Conservation (phyloP, 2,888 invertebrate genomes). For the Macropis europaea region DNA sequence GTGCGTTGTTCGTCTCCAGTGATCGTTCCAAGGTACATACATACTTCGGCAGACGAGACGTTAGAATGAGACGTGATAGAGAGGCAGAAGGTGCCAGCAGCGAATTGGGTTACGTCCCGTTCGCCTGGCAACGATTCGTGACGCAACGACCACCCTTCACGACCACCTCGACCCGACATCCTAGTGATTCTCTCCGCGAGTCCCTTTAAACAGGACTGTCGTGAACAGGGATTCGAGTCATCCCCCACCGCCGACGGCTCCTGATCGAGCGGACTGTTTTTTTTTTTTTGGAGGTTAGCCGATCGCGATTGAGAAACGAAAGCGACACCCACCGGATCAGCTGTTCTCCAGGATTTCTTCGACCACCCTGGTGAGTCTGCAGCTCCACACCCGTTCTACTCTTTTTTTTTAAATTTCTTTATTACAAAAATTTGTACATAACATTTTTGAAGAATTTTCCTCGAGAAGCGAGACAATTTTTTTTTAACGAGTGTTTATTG, state of each 20-base stretch:
- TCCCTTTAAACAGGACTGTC: conserved; percentile 31
- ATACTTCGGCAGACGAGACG: not conserved
- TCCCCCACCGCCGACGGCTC: conserved; percentile 10
- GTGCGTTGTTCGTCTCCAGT: conserved; percentile 4
- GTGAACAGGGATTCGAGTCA: conserved; percentile 7
- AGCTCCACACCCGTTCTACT: too few species aligned
- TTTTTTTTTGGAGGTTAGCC: conserved; percentile 52
- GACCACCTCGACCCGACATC: conserved; percentile 23
- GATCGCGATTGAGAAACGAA: conserved; percentile 43
- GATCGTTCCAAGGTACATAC: not conserved
- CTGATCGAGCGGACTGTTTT: conserved; percentile 36
- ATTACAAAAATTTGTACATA: too few species aligned
- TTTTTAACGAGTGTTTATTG: too few species aligned
- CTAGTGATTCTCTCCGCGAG: conserved; percentile 39
- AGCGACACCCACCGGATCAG: conserved; percentile 67
- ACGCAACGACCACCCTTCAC: conserved; percentile 46
- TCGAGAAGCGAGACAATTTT: too few species aligned
- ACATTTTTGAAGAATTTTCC: too few species aligned
- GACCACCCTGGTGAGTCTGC: conserved; percentile 41
- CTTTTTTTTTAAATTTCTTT: too few species aligned
- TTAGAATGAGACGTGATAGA: conserved; percentile 36
- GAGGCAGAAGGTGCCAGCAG: conserved; percentile 47
- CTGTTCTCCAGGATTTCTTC: conserved; percentile 61
- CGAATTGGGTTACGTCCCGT: conserved; percentile 59
- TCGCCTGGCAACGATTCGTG: conserved; percentile 62